Evolutionary conservation across 2,113 vertebrate species (phyloP).

Genomic region (Pedionomus torquatus): DNA sequence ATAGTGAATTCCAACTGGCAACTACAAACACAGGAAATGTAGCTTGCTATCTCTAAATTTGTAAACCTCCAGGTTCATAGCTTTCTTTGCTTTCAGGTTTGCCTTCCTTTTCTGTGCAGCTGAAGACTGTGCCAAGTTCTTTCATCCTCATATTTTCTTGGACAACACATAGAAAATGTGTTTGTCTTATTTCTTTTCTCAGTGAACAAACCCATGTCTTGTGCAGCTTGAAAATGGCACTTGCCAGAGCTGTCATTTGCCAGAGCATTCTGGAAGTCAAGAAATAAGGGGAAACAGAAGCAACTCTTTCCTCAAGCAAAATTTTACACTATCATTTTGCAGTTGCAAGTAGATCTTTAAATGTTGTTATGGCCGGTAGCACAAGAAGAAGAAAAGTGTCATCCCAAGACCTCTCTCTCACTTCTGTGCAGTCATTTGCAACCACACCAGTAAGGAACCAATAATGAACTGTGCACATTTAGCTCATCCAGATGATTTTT

Average conservation of each 20-base stretch:
- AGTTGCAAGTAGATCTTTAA: neutral
- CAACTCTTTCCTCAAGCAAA: neutral
- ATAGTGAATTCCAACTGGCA: rapidly evolving
- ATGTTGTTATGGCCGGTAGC: neutral
- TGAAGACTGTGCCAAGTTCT: neutral
- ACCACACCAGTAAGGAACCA: neutral
- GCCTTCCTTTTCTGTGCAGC: neutral
- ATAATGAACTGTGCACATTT: neutral
- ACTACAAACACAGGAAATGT: neutral
- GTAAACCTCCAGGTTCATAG: neutral
- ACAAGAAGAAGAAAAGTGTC: neutral
- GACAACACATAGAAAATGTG: neutral
- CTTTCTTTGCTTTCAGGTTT: neutral
- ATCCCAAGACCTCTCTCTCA: neutral
- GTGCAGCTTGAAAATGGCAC: neutral
- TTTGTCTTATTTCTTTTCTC: neutral
- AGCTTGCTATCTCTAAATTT: neutral
- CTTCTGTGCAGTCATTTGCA: neutral
- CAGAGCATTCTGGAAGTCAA: neutral
- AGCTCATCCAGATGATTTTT: neutral
- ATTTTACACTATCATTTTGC: neutral
- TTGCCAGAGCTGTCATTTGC: neutral
- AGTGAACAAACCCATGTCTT: neutral
- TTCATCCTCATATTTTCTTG: neutral
- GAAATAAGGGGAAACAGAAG: neutral